Evolutionary conservation across 2,888 invertebrate genomes (phyloP).

Genomic region (Nymphalis c-album): DNA sequence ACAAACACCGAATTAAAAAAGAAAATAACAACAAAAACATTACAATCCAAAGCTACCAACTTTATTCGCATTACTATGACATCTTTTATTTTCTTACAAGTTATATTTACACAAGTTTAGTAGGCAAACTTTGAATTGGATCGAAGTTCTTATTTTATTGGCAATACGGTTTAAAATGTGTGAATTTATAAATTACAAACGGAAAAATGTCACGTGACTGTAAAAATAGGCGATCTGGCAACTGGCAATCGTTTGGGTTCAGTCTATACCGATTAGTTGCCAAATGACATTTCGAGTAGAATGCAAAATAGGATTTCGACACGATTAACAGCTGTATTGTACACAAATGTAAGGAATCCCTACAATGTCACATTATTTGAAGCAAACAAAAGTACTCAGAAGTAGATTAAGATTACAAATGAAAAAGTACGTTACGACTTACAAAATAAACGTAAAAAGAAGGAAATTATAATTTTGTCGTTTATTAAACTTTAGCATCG

Average conservation of each 20-base stretch:
- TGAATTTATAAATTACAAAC: conserved; percentile 8
- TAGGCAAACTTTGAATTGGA: not conserved
- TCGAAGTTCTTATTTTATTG: not conserved
- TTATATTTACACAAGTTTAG: not conserved
- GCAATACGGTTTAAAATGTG: not conserved
- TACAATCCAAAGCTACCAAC: not conserved
- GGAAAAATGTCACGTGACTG: conserved; percentile 42
- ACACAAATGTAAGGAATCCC: not conserved
- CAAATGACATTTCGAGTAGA: conserved; percentile 37
- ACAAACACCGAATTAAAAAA: not conserved
- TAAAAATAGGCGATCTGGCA: conserved; percentile 46
- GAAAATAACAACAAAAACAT: not conserved
- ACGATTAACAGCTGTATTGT: not conserved
- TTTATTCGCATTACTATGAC: not conserved
- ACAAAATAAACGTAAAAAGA: no score
- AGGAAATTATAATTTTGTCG: no score
- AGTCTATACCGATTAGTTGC: conserved; percentile 37
- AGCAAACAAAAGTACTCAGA: not conserved
- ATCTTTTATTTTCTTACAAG: not conserved
- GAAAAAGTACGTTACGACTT: no score
- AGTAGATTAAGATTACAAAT: no score
- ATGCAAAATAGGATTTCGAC: conserved; percentile 11
- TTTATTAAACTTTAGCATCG: no score
- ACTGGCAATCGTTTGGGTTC: conserved; percentile 40
- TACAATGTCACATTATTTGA: not conserved